A percentile compares a stretch with the other conserved stretches of the same genome.
Conservation (phyloP, 2,888 invertebrate genomes). For the Bibio marci region DNA sequence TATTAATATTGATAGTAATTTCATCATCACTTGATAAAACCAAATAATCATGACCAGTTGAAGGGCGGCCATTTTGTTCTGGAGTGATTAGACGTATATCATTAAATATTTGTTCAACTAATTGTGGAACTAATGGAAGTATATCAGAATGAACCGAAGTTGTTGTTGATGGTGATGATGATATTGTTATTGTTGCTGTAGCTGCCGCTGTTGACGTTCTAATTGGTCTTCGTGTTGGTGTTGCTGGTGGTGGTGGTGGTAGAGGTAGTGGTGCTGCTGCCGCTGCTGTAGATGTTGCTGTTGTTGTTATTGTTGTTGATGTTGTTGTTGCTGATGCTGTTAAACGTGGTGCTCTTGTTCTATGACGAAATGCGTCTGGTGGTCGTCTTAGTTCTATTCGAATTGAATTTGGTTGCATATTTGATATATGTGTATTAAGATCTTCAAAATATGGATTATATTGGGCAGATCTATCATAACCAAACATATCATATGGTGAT, state of each 20-base stretch:
- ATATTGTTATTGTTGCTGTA: too few species aligned
- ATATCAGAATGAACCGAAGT: too few species aligned
- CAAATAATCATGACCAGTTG: conserved; percentile 1
- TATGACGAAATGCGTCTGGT: too few species aligned
- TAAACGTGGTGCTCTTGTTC: too few species aligned
- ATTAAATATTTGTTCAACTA: too few species aligned
- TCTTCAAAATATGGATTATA: conserved; percentile 33
- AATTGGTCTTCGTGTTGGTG: background rate
- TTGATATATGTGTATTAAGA: conserved; percentile 10
- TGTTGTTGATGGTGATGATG: too few species aligned
- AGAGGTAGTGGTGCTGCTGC: too few species aligned
- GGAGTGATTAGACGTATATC: background rate
- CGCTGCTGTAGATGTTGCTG: too few species aligned
- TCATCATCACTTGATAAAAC: background rate
- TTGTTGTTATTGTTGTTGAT: too few species aligned
- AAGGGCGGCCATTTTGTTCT: background rate
- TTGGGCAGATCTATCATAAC: conserved; percentile 56
- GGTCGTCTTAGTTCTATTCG: background rate
- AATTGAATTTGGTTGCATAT: background rate
- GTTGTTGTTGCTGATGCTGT: too few species aligned
- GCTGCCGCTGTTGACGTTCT: background rate
- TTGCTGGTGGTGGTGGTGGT: background rate
- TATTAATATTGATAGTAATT: background rate
- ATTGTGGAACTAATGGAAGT: too few species aligned
- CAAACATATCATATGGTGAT: conserved; percentile 71